A percentile compares a stretch with the other conserved stretches of the same genome.
phyloP scores from a whole-genome alignment of 2,797 vertebrate genomes.

The Enteromius radiatus region DNA sequence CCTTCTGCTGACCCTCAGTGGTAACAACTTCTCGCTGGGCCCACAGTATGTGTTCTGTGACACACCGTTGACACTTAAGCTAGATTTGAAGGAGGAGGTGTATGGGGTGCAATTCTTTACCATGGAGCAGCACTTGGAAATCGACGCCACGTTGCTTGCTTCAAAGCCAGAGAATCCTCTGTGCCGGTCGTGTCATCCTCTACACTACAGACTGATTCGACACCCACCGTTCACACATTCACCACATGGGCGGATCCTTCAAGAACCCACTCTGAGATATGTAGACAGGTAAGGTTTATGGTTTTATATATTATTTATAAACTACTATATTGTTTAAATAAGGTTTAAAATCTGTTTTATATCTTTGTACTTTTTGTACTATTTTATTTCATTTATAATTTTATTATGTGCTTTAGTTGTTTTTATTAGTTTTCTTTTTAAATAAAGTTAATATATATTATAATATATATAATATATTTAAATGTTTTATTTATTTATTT shows the following conservation, averaged over 20 bases:
- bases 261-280: conserved; percentile 85
- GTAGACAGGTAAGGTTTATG: conserved; percentile 92
- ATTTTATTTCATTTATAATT: not conserved
- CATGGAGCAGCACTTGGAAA: conserved; percentile 93
- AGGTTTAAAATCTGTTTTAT: not conserved
- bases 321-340: not conserved
- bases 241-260: conserved; percentile 76
- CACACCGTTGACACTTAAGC: conserved; percentile 88
- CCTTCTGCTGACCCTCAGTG: conserved; percentile 85
- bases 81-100: conserved; percentile 85
- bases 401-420: not conserved
- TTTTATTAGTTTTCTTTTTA: not conserved
- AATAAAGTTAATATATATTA: too few species aligned
- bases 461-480: too few species aligned
- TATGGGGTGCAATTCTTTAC: conserved; percentile 95
- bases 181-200: conserved; percentile 84
- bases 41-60: conserved; percentile 95
- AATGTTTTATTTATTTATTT: not conserved
- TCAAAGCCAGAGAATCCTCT: conserved; percentile 82
- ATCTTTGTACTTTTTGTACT: too few species aligned
- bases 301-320: not conserved
- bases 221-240: conserved; percentile 86
- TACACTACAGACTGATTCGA: conserved; percentile 88
- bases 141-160: conserved; percentile 91
- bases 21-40: conserved; percentile 90